Conservation (phyloP, 2,888 invertebrate species). For the Oscheius sp. region DNA sequence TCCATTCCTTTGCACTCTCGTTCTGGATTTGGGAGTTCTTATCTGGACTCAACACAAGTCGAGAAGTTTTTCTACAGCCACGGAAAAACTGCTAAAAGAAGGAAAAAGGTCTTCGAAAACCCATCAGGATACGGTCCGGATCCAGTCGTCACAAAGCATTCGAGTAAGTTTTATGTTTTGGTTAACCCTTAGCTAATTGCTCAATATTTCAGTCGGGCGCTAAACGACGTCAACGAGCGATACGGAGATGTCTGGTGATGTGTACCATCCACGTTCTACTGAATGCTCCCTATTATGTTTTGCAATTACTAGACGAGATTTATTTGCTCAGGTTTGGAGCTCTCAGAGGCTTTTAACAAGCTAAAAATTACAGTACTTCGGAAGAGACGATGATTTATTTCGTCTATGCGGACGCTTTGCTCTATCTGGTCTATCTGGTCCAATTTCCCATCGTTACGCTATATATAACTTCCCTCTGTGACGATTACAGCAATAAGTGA, state of each 20-base stretch:
- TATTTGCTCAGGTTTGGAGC: slow-evolving; percentile 24
- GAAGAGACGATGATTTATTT: slow-evolving; percentile 40
- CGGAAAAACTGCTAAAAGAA: background rate
- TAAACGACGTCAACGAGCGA: slow-evolving; percentile 53
- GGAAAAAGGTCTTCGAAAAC: background rate
- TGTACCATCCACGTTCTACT: slow-evolving; percentile 60
- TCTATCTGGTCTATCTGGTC: slow-evolving; percentile 60
- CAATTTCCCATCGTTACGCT: slow-evolving; percentile 60
- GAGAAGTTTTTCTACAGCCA: background rate
- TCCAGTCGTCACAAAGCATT: slow-evolving; percentile 48
- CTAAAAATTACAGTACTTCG: background rate
- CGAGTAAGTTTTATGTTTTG: slow-evolving; percentile 27
- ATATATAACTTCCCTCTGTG: slow-evolving; percentile 37
- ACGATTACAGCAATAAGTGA: slow-evolving; percentile 1
- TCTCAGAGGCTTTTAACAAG: background rate
- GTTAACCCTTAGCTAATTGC: background rate
- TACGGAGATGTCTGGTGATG: slow-evolving; percentile 59
- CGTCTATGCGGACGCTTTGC: slow-evolving; percentile 57
- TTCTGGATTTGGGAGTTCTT: slow-evolving; percentile 59
- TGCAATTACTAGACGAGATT: slow-evolving; percentile 59
- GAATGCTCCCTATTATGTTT: slow-evolving; percentile 61
- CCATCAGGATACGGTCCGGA: slow-evolving; percentile 32
- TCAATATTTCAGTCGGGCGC: slow-evolving; percentile 31
- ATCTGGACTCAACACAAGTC: slow-evolving; percentile 32
- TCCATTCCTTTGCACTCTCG: slow-evolving; percentile 60